Percentiles rank a stretch among this genome's conserved stretches.
phyloP scores from a whole-genome alignment of 2,797 vertebrate species.

The Okamejei kenojei region DNA sequence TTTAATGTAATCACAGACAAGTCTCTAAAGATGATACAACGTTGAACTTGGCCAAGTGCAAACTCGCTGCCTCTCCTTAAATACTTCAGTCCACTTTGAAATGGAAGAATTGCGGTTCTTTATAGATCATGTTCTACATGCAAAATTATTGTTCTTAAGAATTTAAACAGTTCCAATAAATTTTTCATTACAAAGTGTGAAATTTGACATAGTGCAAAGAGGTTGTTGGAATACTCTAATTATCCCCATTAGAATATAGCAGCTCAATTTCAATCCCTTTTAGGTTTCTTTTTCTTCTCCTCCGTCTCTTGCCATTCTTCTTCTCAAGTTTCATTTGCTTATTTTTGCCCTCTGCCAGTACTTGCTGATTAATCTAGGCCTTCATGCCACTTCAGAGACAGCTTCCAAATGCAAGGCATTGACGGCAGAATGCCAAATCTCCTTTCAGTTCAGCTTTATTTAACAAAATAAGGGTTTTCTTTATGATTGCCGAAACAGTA shows the following conservation, averaged over 20 bases:
- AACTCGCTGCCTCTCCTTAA: conserved; percentile 45
- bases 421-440: not conserved
- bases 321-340: not conserved
- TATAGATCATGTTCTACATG: conserved; percentile 14
- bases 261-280: conserved; percentile 16
- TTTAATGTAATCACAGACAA: conserved; percentile 60
- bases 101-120: not conserved
- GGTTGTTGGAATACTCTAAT: not conserved
- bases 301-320: not conserved
- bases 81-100: conserved; percentile 9
- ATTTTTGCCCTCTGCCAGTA: not conserved
- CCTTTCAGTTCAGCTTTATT: not conserved
- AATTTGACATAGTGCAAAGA: not conserved
- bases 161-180: not conserved
- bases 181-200: not conserved
- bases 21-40: conserved; percentile 58
- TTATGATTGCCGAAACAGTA: not conserved
- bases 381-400: not conserved
- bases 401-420: not conserved
- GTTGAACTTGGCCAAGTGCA: conserved; percentile 54
- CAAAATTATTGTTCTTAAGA: conserved; percentile 16
- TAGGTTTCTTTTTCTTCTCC: not conserved
- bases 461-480: not conserved
- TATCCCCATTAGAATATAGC: conserved; percentile 27
- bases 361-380: not conserved